A percentile compares a stretch with the other conserved stretches of the same genome.
phyloP scores from a whole-genome alignment of 2,797 vertebrate species.

The Paedocypris micromegethes region DNA sequence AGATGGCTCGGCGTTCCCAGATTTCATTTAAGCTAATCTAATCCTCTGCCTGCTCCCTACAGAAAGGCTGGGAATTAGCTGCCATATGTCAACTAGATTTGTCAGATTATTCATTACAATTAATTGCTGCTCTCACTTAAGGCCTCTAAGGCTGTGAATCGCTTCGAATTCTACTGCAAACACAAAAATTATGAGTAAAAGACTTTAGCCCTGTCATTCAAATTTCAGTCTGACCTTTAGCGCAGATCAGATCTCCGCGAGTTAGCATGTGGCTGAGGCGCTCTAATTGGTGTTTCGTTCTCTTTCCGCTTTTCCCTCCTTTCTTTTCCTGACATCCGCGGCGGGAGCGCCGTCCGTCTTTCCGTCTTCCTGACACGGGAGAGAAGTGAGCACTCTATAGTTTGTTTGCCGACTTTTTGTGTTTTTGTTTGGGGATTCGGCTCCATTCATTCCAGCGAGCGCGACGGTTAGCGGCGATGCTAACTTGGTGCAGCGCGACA shows the following conservation, averaged over 20 bases:
- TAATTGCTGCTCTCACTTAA: conserved; percentile 99
- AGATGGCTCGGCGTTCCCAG: conserved; percentile 97
- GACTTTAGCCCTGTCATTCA: conserved; percentile 99
- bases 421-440: too few species aligned
- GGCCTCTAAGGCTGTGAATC: conserved; percentile 99
- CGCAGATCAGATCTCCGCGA: conserved; percentile 94
- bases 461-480: too few species aligned
- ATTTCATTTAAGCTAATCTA: conserved; percentile 99
- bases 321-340: conserved; percentile 61
- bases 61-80: conserved; percentile 99
- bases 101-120: conserved; percentile 99
- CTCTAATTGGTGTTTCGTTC: conserved; percentile 96
- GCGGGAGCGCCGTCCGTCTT: conserved; percentile 86
- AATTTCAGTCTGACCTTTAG: conserved; percentile 99
- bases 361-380: conserved; percentile 68
- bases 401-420: too few species aligned
- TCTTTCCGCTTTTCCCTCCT: conserved; percentile 44
- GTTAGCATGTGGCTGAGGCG: conserved; percentile 89
- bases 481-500: too few species aligned
- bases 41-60: conserved; percentile 98
- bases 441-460: too few species aligned
- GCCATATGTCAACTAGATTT: conserved; percentile 99
- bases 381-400: conserved; percentile 51
- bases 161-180: conserved; percentile 99
- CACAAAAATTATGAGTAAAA: conserved; percentile 99